These are phyloP conservation scores for Micromesistius poutassou DNA, from an alignment of 2,797 vertebrate species.

Conservation along the genomic window DNA sequence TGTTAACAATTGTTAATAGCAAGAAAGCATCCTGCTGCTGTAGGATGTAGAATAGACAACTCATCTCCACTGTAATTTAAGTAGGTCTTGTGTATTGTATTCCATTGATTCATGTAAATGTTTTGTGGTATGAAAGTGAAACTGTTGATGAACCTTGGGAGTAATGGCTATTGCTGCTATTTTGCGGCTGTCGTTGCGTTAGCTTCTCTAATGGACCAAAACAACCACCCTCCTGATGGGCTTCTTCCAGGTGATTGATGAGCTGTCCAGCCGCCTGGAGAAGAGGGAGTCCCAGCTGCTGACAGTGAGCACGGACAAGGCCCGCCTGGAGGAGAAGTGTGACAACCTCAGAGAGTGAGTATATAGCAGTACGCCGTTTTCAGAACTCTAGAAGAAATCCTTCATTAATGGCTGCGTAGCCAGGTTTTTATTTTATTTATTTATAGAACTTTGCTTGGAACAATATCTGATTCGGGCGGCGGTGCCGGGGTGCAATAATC, in stretches of 20 bases:
- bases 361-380: not conserved
- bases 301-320: constrained; percentile 93
- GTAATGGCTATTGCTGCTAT: not conserved
- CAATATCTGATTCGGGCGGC: not conserved
- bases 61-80: not conserved
- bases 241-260: constrained; percentile 81
- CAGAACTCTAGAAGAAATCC: not conserved
- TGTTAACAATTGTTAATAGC: too few species aligned
- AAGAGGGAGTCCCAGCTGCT: constrained; percentile 92
- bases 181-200: not conserved
- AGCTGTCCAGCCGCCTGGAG: constrained; percentile 87
- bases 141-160: not conserved
- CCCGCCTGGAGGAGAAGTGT: constrained; percentile 87
- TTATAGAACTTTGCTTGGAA: not conserved
- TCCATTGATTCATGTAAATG: not conserved
- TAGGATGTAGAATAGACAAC: not conserved
- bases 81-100: too few species aligned
- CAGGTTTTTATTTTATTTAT: too few species aligned
- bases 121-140: not conserved
- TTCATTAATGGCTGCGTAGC: not conserved
- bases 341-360: constrained; percentile 99
- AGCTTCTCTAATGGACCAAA: not conserved
- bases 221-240: constrained; percentile 1
- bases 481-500: not conserved
- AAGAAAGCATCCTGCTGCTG: not conserved